phyloP scores from a whole-genome alignment of 2,888 invertebrate genomes.

The Polymixis lichenea region DNA sequence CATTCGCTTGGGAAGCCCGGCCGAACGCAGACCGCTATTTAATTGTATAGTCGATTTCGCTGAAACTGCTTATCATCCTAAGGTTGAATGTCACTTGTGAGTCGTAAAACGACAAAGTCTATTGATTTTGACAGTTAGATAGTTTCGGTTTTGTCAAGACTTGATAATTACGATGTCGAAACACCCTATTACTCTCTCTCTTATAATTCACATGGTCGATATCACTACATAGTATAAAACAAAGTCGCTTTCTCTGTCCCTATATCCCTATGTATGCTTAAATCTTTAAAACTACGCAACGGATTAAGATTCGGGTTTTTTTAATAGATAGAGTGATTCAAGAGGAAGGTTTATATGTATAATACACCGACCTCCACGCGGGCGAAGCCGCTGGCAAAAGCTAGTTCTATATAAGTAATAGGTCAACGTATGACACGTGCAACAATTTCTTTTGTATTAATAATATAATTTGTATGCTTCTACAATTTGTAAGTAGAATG shows the following conservation, averaged over 20 bases:
- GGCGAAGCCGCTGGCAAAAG: no score
- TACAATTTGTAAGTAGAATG: constrained; percentile 2
- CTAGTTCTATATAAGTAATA: background rate
- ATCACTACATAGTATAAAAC: no score
- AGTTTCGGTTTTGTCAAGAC: background rate
- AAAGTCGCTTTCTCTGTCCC: no score
- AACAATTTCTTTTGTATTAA: background rate
- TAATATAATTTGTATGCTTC: constrained; percentile 1
- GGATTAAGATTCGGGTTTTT: no score
- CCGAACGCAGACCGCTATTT: background rate
- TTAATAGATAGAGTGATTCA: no score
- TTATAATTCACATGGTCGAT: constrained; percentile 1
- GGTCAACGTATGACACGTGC: background rate
- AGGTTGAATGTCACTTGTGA: background rate
- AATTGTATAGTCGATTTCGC: constrained; percentile 4
- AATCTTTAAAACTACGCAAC: no score
- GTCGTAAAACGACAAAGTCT: background rate
- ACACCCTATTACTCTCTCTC: background rate
- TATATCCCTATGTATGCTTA: no score
- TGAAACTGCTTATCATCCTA: background rate
- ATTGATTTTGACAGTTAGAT: background rate
- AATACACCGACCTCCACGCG: no score
- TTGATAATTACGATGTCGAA: background rate
- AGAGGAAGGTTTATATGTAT: no score
- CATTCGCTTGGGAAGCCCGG: background rate